phyloP scores from a whole-genome alignment of 2,888 invertebrate genomes.

The Meta bourneti region DNA sequence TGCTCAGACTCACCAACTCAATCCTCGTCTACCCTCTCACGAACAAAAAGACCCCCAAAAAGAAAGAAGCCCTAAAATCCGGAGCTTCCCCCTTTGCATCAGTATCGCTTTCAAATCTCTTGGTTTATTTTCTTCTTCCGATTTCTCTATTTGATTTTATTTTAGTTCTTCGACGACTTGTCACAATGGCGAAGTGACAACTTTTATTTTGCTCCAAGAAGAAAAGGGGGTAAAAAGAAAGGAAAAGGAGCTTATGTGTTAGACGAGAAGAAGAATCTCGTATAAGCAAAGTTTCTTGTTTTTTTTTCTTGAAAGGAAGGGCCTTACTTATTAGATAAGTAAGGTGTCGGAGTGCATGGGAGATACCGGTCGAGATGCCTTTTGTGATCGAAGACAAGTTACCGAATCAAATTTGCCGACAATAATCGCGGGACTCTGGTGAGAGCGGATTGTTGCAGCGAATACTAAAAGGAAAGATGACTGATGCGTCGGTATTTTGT shows the following conservation, averaged over 20 bases:
- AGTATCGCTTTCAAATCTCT: constrained; percentile 62
- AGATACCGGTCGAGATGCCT: constrained; percentile 17
- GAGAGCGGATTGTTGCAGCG: not conserved
- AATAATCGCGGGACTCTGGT: constrained; percentile 50
- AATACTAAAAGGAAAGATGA: constrained; percentile 10
- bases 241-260: constrained; percentile 6
- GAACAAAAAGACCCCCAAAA: not conserved
- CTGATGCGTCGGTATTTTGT: no score
- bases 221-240: not conserved
- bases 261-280: constrained; percentile 1
- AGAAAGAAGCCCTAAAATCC: not conserved
- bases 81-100: constrained; percentile 2
- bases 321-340: constrained; percentile 58
- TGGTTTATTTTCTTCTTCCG: constrained; percentile 11
- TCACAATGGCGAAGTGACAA: constrained; percentile 67
- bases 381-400: constrained; percentile 45
- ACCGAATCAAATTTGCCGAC: constrained; percentile 63
- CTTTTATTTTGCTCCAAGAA: constrained; percentile 42
- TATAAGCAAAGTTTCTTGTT: constrained; percentile 66
- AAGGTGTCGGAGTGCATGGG: not conserved
- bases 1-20: constrained; percentile 36
- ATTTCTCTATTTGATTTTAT: not conserved
- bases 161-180: constrained; percentile 8
- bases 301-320: constrained; percentile 5
- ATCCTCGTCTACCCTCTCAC: not conserved